Conservation (phyloP, 2,113 vertebrate species). For the Anolis sagrei region DNA sequence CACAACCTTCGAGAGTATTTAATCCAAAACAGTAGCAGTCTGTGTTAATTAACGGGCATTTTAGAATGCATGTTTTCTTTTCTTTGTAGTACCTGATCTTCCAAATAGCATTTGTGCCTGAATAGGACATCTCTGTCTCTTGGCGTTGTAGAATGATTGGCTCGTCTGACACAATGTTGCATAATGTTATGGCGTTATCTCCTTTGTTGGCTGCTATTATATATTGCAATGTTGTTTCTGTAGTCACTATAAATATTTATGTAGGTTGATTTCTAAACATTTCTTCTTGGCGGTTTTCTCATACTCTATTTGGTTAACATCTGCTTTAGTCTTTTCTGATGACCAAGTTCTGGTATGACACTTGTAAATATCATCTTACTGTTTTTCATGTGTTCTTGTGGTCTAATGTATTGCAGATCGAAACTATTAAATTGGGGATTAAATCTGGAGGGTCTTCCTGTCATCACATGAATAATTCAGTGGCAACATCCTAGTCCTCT, state of each 20-base stretch:
- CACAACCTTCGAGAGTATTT: too few relatives aligned
- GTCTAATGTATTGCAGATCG: background rate
- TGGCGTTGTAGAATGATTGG: slow-evolving; percentile 8
- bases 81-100: background rate
- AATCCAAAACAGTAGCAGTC: background rate
- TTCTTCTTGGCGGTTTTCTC: slow-evolving; percentile 3
- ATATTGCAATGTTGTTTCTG: slow-evolving; percentile 5
- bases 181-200: background rate
- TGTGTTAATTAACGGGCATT: background rate
- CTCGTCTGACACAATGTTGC: slow-evolving; percentile 18
- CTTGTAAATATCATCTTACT: background rate
- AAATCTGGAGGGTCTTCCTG: background rate
- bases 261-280: background rate
- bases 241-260: slow-evolving; percentile 30
- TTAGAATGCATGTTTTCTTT: background rate
- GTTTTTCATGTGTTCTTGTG: background rate
- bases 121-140: background rate
- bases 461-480: background rate
- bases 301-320: background rate
- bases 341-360: background rate
- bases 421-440: background rate
- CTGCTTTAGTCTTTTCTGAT: background rate
- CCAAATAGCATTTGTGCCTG: background rate
- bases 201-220: slow-evolving; percentile 9
- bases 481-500: too few relatives aligned